phyloP scores from a whole-genome alignment of 1,140 invertebrate species.

The Zaprionus nigranus region DNA sequence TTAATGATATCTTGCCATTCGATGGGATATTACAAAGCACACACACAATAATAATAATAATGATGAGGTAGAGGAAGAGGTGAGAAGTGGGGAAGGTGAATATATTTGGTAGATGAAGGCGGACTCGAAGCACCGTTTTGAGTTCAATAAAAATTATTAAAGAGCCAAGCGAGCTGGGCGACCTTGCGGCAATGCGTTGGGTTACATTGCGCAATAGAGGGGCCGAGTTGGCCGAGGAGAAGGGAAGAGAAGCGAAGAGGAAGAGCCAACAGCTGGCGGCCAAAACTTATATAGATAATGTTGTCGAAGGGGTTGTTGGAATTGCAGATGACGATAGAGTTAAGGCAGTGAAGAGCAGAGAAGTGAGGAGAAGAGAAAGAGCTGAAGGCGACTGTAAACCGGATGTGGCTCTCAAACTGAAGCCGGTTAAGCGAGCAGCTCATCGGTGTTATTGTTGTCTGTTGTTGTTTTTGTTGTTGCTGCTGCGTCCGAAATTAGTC shows the following conservation, averaged over 20 bases:
- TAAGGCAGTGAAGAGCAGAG: conserved; percentile 6
- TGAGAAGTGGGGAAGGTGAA: neutral
- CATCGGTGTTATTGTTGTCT: conserved; percentile 15
- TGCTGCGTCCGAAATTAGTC: conserved; percentile 46
- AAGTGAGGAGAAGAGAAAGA: conserved; percentile 20
- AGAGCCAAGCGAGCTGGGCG: conserved; percentile 50
- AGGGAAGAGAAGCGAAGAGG: neutral
- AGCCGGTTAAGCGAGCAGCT: conserved; percentile 68
- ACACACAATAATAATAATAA: conserved; percentile 5
- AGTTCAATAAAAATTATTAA: conserved; percentile 61
- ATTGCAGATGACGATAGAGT: conserved; percentile 2
- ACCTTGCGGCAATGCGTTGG: conserved; percentile 70
- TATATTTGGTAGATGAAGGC: neutral
- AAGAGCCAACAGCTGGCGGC: conserved; percentile 31
- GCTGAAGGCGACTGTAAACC: conserved; percentile 50
- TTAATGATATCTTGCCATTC: conserved; percentile 34
- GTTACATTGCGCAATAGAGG: conserved; percentile 69
- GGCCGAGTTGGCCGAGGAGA: neutral
- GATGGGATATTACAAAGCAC: conserved; percentile 13
- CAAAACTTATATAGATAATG: conserved; percentile 22
- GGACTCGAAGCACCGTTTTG: neutral
- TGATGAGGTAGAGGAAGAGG: neutral
- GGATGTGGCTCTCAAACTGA: conserved; percentile 47
- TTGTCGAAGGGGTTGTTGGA: neutral
- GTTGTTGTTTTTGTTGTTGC: conserved; percentile 7